Evolutionary conservation across 2,888 invertebrate genomes (phyloP), one percentile per base, ranked within the genome.

Genomic region (Meta bourneti): DNA sequence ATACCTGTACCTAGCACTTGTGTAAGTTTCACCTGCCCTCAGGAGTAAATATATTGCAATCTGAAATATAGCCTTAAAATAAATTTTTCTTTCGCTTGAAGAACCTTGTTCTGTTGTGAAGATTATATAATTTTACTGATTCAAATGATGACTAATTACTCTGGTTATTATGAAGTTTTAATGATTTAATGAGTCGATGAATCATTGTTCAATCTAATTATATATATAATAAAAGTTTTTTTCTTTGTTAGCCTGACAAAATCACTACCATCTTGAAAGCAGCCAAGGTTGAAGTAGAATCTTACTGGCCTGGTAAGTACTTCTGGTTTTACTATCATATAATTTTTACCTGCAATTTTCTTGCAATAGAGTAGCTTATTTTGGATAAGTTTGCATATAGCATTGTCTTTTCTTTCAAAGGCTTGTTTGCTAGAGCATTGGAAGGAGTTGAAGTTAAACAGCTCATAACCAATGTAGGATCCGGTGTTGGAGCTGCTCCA

Each of bases 261-360:
- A 98, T 99, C 95, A 97, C 97, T 94, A 98, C 99, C 93, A 98
- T 99, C 95, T 95, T 99, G 95, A 99, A 99, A 95, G 99, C 99
- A 79, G 99, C 99, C 94, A 97, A 96, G 95, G 99, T 99, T 92
- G 98, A 98, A 93, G 97, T 99, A 72, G 99, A 99, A 95, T 99
- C 99, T 34, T 99, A 99, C 96, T 99, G 99, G 99, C 99, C 99
- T 75, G 98, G 98, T 94, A 93, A 93, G 20, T n/a, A n/a, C n/a
- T n/a, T n/a, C n/a, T n/a, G n/a, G n/a, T 71, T 52, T 11, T 71
- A 13, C 34, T 34, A 6, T 4, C 7, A 48, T 61, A 61, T 61
- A 61, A 61, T n/a, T n/a, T n/a, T n/a, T n/a, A n/a, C 34, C 34
- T 34, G 34, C 1, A 34, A 34, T 34, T 34, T 34, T 34, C 34